Conservation (phyloP, 1,140 invertebrate genomes). For the Andricus grossulariae region DNA sequence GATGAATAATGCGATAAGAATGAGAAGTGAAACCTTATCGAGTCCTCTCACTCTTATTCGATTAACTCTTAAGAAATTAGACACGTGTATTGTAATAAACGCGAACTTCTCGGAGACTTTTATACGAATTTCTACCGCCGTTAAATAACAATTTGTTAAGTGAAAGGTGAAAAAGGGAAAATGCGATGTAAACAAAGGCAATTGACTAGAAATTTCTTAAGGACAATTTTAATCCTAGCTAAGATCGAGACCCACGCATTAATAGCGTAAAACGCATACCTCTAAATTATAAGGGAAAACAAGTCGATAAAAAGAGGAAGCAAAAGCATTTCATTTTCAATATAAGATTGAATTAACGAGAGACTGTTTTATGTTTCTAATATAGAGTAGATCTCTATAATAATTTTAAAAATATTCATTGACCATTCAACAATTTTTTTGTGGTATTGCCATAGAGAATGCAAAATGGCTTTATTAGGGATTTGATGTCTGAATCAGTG, state of each 20-base stretch:
- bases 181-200: neutral
- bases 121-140: slow-evolving; percentile 28
- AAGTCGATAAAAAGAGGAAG: slow-evolving; percentile 21
- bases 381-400: slow-evolving; percentile 44
- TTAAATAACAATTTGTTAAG: slow-evolving; percentile 16
- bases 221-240: slow-evolving; percentile 3
- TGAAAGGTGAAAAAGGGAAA: neutral
- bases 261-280: neutral
- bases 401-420: slow-evolving; percentile 55
- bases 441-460: neutral
- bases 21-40: slow-evolving; percentile 1
- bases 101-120: slow-evolving; percentile 11
- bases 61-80: slow-evolving; percentile 19
- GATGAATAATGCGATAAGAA: slow-evolving; percentile 14
- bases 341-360: slow-evolving; percentile 40
- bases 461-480: slow-evolving; percentile 46
- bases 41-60: slow-evolving; percentile 17
- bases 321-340: neutral
- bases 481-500: slow-evolving; percentile 39
- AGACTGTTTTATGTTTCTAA: slow-evolving; percentile 52
- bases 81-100: slow-evolving; percentile 26
- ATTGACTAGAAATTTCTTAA: neutral
- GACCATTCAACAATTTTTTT: slow-evolving; percentile 29
- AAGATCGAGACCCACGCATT: slow-evolving; percentile 20
- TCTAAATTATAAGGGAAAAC: slow-evolving; percentile 2